Evolutionary conservation across 2,113 vertebrate species (phyloP), one percentile per base, ranked within the genome.

Genomic region (Balaeniceps rex): DNA sequence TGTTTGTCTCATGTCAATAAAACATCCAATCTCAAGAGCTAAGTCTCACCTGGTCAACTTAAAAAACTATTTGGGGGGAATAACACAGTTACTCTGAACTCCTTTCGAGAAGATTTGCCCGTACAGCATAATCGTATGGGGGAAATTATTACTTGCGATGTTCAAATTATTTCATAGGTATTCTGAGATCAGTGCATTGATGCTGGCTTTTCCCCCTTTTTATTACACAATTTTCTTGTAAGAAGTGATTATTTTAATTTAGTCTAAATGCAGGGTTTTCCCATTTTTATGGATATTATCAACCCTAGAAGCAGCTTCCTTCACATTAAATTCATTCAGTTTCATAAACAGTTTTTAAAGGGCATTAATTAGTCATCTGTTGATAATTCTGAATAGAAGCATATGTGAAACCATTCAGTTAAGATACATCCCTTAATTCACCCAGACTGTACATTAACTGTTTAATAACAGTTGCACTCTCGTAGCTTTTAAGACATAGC

Each of bases 341-440:
- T 95, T 83, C 61, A 38, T 69, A 93, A 96, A 87, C 88, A 93
- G 14, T 7, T 87, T 92, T 91, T 80, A 87, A 93, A 51, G 90
- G 97, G 44, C 60, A 81, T 91, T 97, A 96, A 95, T 96, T 58
- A 64, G 42, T 96, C 83, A 95, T 94, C 76, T 78, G 92, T 55
- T 95, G 95, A 47, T 90, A 61, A 88, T 87, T 80, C 60, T 63
- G 64, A 83, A 72, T 65, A 89, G 94, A 87, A 96, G 88, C 93
- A 79, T 90, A 51, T 84, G 77, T 90, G 78, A 38, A 90, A 87
- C 38, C 65, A 66, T 51, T 78, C 64, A 44, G n/a, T 88, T 92
- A 78, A 89, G 72, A 77, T n/a, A 26, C 12, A 44, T 96, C 63
- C n/a, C 69, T 96, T 92, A 69, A 86, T 88, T 93, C 89, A 85